Evolutionary conservation across 2,113 vertebrate genomes (phyloP), one percentile per base, ranked within the genome.

Genomic region (Lontra canadensis): DNA sequence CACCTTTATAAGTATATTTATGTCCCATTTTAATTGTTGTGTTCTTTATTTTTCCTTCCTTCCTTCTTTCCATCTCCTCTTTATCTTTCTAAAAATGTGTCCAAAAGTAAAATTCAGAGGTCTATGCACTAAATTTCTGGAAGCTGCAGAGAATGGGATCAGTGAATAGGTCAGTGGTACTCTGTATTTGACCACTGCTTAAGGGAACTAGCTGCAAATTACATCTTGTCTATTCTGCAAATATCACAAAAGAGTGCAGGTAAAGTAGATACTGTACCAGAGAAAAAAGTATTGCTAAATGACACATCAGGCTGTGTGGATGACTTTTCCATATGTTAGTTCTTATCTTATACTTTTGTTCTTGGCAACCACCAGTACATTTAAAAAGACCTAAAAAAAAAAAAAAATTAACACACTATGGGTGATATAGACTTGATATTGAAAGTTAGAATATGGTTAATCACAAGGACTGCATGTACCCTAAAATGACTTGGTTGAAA

Each of bases 131-230:
- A 92, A 87, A 80, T 96, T 96, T 97, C 61, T 92, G 55, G 61
- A 92, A 96, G 69, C 47, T 85, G 4, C 17, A 84, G 31, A 78
- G 25, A 86, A 87, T 57, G 31, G 20, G 42, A 90, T 93, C 59
- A 39, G 63, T 52, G 81, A 88, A 44, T 65, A 95, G 73, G 79
- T 96, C 65, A 94, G 42, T 8, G 10, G 4, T 76, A 39, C 47
- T 91, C 39, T 95, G 42, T 85, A 94, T 91, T 14, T 96, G 71
- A 93, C 71, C 49, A 67, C 8, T 80, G 34, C 26, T 49, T 90
- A 80, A 90, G 39, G 31, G 9, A 94, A 94, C 6, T 57, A 63
- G 34, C 76, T 76, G 73, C 95, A 96, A 97, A 95, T 97, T 85
- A n/a, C 39, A 80, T 92, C 52, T 96, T 86, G 55, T 4, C 13